Conservation (phyloP, 2,888 invertebrate species). For the Agrilus cyanescens region DNA sequence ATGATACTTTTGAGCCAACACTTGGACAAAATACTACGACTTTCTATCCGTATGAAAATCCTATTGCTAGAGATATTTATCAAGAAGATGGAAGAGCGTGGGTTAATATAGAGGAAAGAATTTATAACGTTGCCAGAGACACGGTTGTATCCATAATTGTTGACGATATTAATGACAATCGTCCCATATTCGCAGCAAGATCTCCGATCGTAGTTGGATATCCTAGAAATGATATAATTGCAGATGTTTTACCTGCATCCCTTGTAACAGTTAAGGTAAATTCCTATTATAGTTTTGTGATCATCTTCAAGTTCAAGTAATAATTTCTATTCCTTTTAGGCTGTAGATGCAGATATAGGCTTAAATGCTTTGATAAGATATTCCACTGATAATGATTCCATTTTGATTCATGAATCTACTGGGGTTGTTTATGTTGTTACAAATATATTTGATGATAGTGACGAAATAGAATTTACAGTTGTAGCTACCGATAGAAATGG, state of each 20-base stretch:
- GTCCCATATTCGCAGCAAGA: conserved; percentile 35
- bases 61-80: background rate
- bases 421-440: conserved; percentile 44
- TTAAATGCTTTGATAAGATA: conserved; percentile 42
- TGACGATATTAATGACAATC: conserved; percentile 43
- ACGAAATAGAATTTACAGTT: conserved; percentile 26
- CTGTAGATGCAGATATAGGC: conserved; percentile 45
- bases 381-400: conserved; percentile 28
- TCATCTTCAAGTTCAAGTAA: background rate
- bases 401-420: conserved; percentile 44
- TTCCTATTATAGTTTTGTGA: background rate
- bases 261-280: conserved; percentile 28
- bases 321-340: background rate
- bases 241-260: conserved; percentile 35
- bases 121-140: background rate
- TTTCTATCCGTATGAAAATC: no score
- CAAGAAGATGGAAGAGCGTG: conserved; percentile 2
- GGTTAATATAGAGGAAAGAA: background rate
- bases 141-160: conserved; percentile 37
- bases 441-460: conserved; percentile 31
- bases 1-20: background rate
- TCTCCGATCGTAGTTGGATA: conserved; percentile 39
- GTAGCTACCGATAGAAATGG: conserved; percentile 38
- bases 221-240: conserved; percentile 34
- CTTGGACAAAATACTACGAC: background rate